Evolutionary conservation across 2,113 vertebrate species (phyloP), one percentile per base, ranked within the genome.

Genomic region (Isichthys henryi): DNA sequence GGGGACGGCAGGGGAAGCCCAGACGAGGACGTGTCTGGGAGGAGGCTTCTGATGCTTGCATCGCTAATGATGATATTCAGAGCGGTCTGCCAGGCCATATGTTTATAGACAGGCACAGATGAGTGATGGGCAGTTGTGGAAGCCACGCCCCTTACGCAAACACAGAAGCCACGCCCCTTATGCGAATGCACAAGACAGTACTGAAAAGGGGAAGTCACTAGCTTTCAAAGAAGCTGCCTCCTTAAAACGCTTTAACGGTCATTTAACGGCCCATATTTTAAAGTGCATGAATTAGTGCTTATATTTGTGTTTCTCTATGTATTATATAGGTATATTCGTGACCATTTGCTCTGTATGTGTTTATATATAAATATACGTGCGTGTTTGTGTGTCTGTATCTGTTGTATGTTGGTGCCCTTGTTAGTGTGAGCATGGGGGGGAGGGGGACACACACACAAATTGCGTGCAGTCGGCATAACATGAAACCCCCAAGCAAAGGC

Each of bases 61-160:
- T 91, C 89, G 17, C 17, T 43, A 48, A 87, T 93, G 93, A 93
- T 92, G 91, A 93, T 93, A 93, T 94, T 93, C 93, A 89, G 92
- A 93, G 90, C 92, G 91, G 92, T 91, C 92, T 91, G 93, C 91
- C 3, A 92, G 91, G 92, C 93, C 93, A 93, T 89, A 93, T 93
- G 93, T 91, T 89, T 92, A 53, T 27, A 70, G 90, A 91, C 90
- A 91, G 91, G 87, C 82, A 86, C 90, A 90, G 90, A 91, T 2
- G 92, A 93, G 92, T 93, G 92, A 93, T 86, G 90, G 90, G 35
- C 92, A 91, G 39, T 89, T 50, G 89, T 9, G n/a, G 8, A 15
- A 13, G 2, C 86, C 35, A 88, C 17, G 52, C 50, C 86, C 27
- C 85, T 2, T 11, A 66, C 8, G 3, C 8, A 0, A 62, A n/a